Percentiles rank a stretch among this genome's conserved stretches.
Conservation (phyloP, 2,113 vertebrate genomes). For the Petrocephalus microphthalmus region DNA sequence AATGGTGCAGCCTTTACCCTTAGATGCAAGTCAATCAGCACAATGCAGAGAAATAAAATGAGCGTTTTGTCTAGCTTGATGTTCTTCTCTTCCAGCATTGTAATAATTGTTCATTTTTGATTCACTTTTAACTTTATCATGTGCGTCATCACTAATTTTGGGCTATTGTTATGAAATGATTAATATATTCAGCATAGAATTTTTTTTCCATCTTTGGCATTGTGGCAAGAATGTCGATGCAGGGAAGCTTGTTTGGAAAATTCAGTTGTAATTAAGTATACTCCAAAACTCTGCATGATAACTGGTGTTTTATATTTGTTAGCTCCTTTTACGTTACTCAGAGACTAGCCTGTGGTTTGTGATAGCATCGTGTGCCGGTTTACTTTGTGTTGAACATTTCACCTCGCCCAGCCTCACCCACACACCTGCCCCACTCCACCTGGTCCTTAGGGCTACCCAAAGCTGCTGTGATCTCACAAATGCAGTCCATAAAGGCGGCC, state of each 20-base stretch:
- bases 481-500: conserved; percentile 71
- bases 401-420: neutral
- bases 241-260: neutral
- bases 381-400: neutral
- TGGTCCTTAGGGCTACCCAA: conserved; percentile 77
- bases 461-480: conserved; percentile 80
- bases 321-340: neutral
- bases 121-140: neutral
- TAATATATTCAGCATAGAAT: neutral
- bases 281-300: neutral
- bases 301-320: neutral
- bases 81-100: neutral
- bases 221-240: neutral
- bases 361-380: neutral
- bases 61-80: neutral
- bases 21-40: neutral
- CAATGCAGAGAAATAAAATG: neutral
- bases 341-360: neutral
- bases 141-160: neutral
- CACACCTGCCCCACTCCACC: neutral
- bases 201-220: neutral
- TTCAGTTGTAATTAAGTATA: neutral
- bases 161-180: neutral
- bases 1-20: neutral
- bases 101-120: neutral